These are phyloP conservation scores for Spilogale gracilis DNA, from an alignment of 2,113 vertebrate genomes.

Conservation along the genomic window DNA sequence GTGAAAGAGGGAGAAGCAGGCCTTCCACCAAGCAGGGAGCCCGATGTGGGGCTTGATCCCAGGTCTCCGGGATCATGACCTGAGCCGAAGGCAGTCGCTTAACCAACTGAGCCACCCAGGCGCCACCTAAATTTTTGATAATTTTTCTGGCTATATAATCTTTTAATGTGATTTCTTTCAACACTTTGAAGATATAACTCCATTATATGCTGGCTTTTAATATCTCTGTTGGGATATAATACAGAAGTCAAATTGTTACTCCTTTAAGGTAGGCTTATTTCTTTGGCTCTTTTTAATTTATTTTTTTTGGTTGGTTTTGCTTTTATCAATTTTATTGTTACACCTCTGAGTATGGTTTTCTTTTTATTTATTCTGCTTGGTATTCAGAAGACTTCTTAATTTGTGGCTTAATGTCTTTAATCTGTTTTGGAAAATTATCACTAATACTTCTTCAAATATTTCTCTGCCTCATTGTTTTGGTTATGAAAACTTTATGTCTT, in stretches of 20 bases:
- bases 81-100: too few relatives aligned
- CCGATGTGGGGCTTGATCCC: too few relatives aligned
- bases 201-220: background rate
- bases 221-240: background rate
- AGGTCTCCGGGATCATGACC: too few relatives aligned
- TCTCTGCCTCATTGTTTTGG: background rate
- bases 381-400: conserved; percentile 16
- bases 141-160: background rate
- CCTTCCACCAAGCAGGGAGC: too few relatives aligned
- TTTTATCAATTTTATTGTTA: background rate
- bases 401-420: background rate
- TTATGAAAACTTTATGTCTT: background rate
- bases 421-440: conserved; percentile 1
- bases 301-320: background rate
- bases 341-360: background rate
- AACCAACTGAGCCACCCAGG: too few relatives aligned
- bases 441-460: background rate
- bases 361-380: background rate
- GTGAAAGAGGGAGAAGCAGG: too few relatives aligned
- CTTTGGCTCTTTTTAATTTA: background rate
- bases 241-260: background rate
- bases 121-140: background rate
- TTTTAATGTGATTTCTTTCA: background rate
- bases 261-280: background rate
- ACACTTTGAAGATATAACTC: background rate